A percentile compares a stretch with the other conserved stretches of the same genome.
Evolutionary conservation across 2,888 invertebrate species (phyloP).

Genomic region (Morpho helenor): DNA sequence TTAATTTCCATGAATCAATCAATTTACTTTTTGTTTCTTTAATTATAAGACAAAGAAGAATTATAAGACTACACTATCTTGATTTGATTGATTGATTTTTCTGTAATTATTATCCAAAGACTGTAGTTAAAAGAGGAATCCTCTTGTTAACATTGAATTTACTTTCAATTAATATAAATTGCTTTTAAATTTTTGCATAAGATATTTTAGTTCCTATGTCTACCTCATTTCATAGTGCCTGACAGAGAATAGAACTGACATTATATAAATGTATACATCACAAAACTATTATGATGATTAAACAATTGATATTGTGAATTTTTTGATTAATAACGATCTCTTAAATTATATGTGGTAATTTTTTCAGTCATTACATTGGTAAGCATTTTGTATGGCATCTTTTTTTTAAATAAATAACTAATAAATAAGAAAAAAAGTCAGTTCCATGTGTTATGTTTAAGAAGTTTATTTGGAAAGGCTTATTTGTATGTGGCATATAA

Average conservation of each 20-base stretch:
- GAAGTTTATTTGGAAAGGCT: not conserved
- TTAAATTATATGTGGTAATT: not conserved
- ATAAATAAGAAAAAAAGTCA: not conserved
- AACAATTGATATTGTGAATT: not conserved
- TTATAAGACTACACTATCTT: not conserved
- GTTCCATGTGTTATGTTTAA: not conserved
- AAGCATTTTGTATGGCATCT: not conserved
- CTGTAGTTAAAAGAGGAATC: not conserved
- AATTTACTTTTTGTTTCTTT: not conserved
- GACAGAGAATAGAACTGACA: conserved; percentile 5
- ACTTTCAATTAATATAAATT: too few species aligned
- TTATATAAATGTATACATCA: conserved; percentile 1
- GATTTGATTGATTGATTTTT: too few species aligned
- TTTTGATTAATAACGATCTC: conserved; percentile 4
- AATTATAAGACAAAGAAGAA: not conserved
- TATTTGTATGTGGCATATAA: conserved; percentile 2
- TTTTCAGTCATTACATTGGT: conserved; percentile 6
- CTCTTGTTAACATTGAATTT: too few species aligned
- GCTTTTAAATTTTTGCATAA: too few species aligned
- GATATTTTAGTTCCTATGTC: conserved; percentile 5
- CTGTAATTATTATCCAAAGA: not conserved
- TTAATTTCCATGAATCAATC: too few species aligned
- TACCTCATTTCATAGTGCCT: conserved; percentile 10
- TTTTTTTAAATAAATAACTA: not conserved
- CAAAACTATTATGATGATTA: not conserved